A percentile compares a stretch with the other conserved stretches of the same genome.
phyloP scores from a whole-genome alignment of 2,113 vertebrate genomes.

The Chrysemys picta region DNA sequence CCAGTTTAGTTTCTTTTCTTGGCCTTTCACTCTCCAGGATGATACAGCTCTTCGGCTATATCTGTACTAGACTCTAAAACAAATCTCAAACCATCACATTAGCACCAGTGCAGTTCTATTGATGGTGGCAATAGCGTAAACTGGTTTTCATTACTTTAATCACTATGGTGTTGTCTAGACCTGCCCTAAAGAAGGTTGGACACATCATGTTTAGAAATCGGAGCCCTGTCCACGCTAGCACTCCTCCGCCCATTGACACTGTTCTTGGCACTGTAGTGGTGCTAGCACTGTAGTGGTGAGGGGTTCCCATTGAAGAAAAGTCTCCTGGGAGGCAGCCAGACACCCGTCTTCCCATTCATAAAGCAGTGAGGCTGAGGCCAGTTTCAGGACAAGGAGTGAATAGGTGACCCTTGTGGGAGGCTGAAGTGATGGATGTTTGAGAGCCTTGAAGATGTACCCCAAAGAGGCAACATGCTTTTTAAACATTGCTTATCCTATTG shows the following conservation, averaged over 20 bases:
- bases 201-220: not conserved
- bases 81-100: not conserved
- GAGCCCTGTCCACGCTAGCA: not conserved
- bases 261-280: not conserved
- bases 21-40: not conserved
- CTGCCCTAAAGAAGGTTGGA: not conserved
- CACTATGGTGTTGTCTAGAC: not conserved
- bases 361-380: too few species aligned
- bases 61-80: not conserved
- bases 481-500: not conserved
- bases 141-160: not conserved
- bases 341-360: not conserved
- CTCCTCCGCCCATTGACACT: not conserved
- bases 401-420: not conserved
- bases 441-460: not conserved
- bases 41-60: fast-evolving
- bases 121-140: not conserved
- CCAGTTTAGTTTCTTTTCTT: not conserved
- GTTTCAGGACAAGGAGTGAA: not conserved
- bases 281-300: too few species aligned
- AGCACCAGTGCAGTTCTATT: not conserved
- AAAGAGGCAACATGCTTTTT: not conserved
- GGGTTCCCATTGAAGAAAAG: not conserved
- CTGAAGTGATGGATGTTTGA: not conserved
- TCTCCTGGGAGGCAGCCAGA: too few species aligned